Percentiles rank a stretch among this genome's conserved stretches.
Conservation (phyloP, 2,113 vertebrate genomes). For the Dipodomys spectabilis region DNA sequence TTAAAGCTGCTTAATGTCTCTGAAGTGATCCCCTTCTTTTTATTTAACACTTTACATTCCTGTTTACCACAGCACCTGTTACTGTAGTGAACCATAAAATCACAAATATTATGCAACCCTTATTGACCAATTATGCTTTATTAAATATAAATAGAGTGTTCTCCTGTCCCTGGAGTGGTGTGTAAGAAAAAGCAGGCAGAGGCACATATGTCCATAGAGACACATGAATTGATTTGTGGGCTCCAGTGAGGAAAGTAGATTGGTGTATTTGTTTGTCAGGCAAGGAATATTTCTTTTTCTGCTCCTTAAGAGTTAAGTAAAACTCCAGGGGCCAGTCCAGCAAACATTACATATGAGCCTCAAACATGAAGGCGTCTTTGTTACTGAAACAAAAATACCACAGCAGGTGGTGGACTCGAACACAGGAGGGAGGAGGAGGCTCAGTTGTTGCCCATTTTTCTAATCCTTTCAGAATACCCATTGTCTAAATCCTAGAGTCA, state of each 20-base stretch:
- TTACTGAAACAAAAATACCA: slow-evolving; percentile 75
- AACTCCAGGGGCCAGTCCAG: slow-evolving; percentile 45
- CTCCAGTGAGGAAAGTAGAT: background rate
- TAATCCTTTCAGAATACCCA: slow-evolving; percentile 77
- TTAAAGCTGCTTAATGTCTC: slow-evolving; percentile 79
- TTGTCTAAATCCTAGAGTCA: slow-evolving; percentile 73
- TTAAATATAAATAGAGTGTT: slow-evolving; percentile 63
- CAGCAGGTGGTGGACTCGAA: slow-evolving; percentile 78
- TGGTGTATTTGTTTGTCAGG: slow-evolving; percentile 13
- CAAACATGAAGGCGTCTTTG: slow-evolving; percentile 73
- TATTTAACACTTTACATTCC: slow-evolving; percentile 69
- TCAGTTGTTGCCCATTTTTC: slow-evolving; percentile 76
- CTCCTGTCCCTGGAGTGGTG: background rate
- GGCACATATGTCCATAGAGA: background rate
- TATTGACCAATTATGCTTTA: slow-evolving; percentile 59
- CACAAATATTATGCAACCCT: slow-evolving; percentile 63
- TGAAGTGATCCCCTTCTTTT: slow-evolving; percentile 54
- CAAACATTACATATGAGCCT: slow-evolving; percentile 74
- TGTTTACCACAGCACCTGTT: slow-evolving; percentile 65
- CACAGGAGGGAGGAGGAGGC: slow-evolving; percentile 71
- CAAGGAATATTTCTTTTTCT: slow-evolving; percentile 44
- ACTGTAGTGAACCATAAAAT: slow-evolving; percentile 70
- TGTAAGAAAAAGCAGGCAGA: background rate
- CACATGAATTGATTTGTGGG: background rate
- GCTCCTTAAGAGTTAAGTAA: slow-evolving; percentile 75